Evolutionary conservation across 2,113 vertebrate genomes (phyloP).

Genomic region (Acrocephalus arundinaceus): DNA sequence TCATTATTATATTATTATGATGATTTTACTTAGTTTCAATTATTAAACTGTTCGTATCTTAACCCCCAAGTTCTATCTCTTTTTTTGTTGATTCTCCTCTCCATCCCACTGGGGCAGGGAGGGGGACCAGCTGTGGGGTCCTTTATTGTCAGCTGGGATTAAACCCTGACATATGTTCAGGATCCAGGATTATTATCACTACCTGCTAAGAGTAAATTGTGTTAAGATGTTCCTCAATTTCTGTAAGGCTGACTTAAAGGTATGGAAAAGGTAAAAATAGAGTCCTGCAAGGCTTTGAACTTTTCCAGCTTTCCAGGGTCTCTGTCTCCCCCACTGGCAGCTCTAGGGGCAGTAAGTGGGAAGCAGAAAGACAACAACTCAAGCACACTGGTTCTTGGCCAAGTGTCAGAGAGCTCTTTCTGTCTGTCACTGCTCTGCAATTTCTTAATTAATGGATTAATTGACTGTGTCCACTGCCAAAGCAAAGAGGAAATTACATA

Average conservation of each 20-base stretch:
- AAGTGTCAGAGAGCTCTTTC: not conserved
- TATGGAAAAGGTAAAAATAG: not conserved
- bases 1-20: not conserved
- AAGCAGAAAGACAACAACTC: not conserved
- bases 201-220: not conserved
- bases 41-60: not conserved
- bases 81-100: not conserved
- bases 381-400: not conserved
- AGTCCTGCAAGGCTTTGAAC: not conserved
- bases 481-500: not conserved
- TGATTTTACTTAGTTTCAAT: not conserved
- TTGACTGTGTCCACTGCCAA: not conserved
- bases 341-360: not conserved
- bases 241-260: not conserved
- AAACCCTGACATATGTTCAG: not conserved
- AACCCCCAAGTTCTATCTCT: not conserved
- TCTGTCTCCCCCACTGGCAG: not conserved
- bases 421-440: not conserved
- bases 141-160: not conserved
- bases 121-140: too few species aligned
- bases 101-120: not conserved
- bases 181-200: not conserved
- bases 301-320: not conserved
- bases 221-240: not conserved
- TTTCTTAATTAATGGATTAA: not conserved